Evolutionary conservation across 2,113 vertebrate species (phyloP).

Genomic region (Anthoscopus minutus): DNA sequence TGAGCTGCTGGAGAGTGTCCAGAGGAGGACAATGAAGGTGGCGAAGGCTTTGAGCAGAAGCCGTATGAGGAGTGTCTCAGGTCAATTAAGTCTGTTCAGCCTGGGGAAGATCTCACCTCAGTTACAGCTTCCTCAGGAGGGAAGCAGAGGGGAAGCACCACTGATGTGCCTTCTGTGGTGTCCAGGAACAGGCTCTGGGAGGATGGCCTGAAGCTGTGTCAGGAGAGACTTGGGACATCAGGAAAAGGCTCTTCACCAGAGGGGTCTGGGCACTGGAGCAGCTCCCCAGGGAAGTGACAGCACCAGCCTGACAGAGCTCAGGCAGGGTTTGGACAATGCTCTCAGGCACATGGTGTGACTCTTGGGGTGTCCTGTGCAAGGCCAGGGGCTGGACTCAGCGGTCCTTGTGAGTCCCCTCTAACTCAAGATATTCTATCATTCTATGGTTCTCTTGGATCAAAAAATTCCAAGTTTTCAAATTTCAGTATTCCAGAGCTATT

Average conservation of each 20-base stretch:
- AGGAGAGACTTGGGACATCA: neutral
- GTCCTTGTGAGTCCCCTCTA: neutral
- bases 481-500: neutral
- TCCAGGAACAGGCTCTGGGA: neutral
- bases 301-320: neutral
- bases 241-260: neutral
- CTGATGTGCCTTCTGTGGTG: neutral
- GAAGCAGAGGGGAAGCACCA: neutral
- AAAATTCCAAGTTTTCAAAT: neutral
- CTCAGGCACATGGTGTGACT: neutral
- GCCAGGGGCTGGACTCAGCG: too few species aligned
- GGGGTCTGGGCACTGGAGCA: neutral
- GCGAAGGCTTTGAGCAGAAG: neutral
- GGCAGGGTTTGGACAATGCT: neutral
- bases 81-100: neutral
- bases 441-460: neutral
- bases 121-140: neutral
- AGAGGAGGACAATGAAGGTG: neutral
- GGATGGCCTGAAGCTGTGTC: neutral
- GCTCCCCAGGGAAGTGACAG: neutral
- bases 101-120: neutral
- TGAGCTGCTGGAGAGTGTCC: neutral
- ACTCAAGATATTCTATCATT: neutral
- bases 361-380: too few species aligned
- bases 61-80: rapidly evolving